A percentile compares a stretch with the other conserved stretches of the same genome.
These are phyloP conservation scores for Scaptomyza flava DNA, from an alignment of 2,888 invertebrate species.

Conservation along the genomic window DNA sequence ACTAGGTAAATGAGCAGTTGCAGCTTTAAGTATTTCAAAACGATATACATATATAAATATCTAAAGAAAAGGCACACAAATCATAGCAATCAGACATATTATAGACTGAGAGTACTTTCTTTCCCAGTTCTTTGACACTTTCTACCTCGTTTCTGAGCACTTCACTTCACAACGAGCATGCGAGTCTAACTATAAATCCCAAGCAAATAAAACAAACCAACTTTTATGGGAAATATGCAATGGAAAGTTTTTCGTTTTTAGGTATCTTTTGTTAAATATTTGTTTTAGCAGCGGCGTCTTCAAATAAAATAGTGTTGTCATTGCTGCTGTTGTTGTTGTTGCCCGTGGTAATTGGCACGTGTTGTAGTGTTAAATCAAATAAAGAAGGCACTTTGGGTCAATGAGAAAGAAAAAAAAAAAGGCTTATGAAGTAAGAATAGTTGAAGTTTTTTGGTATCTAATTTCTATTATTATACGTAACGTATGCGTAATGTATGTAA, in stretches of 20 bases:
- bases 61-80: too few species aligned
- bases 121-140: neutral
- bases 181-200: neutral
- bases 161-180: neutral
- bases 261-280: conserved; percentile 12
- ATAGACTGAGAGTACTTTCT: neutral
- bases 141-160: neutral
- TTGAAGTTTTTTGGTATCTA: neutral
- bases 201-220: conserved; percentile 17
- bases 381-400: neutral
- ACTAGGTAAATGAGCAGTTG: conserved; percentile 26
- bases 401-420: conserved; percentile 8
- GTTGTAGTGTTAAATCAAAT: conserved; percentile 42
- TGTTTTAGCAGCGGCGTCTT: conserved; percentile 21
- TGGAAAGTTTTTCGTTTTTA: conserved; percentile 55
- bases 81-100: too few species aligned
- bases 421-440: conserved; percentile 1
- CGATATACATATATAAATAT: too few species aligned
- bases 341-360: conserved; percentile 47
- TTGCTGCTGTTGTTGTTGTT: conserved; percentile 12
- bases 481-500: conserved; percentile 12
- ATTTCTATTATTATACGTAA: neutral
- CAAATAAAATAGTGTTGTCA: conserved; percentile 8
- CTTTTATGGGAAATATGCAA: conserved; percentile 28
- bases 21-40: neutral